Evolutionary conservation across 2,888 invertebrate species (phyloP), one percentile per base, ranked within the genome.

Genomic region (Priocnemis perturbator): DNA sequence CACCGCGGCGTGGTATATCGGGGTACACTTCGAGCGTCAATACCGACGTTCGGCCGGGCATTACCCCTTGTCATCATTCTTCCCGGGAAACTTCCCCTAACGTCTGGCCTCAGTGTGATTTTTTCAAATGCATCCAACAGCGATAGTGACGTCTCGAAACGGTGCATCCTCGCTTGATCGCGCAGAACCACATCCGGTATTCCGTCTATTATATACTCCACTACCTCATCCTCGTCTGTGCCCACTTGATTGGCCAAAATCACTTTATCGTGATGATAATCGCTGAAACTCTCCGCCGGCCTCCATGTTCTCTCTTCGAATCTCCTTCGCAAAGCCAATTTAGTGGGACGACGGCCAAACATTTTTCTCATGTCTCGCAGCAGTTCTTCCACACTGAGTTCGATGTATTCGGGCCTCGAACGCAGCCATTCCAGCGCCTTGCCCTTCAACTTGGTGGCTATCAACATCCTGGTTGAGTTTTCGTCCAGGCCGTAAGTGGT

Each of bases 281-380:
- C 60, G 14, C 48, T 60, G 23, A 37, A 66, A 0, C 7, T 19
- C 17, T 66, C 60, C 7, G 11, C 20, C 7, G 17, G 2, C 19
- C 23, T 26, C 66, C 60, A 66, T 15, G 5, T n/a, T 14, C 60
- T 15, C 2, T 55, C 60, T 9, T 66, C 66, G 4, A 66, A 60
- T 60, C 53, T 60, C 30, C 19, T 45, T 5, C 60, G 53, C 11
- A 66, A 23, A 20, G 3, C 3, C 17, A 66, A 20, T 19, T 56
- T 55, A n/a, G 19, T 66, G 11, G 37, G 60, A 3, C 21, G 60
- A 20, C 53, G 45, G 9, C 50, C 60, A 15, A 59, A 59, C 59
- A 65, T 65, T 11, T 15, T 19, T 15, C 59, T 37, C 20, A 65
- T 14, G 23, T 65, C 53, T n/a, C n/a, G n/a, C n/a, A n/a, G n/a